Conservation (phyloP, 2,888 invertebrate genomes). For the Brenthis hecate region DNA sequence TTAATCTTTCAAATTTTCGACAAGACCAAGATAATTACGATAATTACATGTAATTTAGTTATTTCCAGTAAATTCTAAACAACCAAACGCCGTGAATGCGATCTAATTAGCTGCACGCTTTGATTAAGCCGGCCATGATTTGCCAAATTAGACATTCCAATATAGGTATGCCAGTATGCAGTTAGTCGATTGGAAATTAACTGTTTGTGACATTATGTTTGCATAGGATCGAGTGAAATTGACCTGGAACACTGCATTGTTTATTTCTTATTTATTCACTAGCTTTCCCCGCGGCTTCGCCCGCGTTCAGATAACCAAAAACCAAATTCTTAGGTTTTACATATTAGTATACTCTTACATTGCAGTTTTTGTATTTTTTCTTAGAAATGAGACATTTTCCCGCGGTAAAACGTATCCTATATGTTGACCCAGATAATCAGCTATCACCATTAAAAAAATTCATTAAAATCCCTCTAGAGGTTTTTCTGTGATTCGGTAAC, state of each 20-base stretch:
- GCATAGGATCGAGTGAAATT: not conserved
- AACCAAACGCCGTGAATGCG: slow-evolving; percentile 10
- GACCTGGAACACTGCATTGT: not conserved
- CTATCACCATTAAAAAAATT: no score
- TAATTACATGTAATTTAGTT: slow-evolving; percentile 6
- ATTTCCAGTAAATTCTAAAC: slow-evolving; percentile 13
- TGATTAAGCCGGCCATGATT: slow-evolving; percentile 18
- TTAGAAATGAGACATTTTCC: no score
- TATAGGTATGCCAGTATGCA: slow-evolving; percentile 18
- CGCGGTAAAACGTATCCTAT: no score
- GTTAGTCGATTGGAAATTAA: slow-evolving; percentile 9
- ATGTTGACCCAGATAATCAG: no score
- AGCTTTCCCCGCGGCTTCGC: no score
- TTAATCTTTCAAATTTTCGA: slow-evolving; percentile 2
- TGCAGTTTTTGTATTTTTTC: no score
- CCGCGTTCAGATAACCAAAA: no score
- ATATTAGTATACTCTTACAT: no score
- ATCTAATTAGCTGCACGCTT: slow-evolving; percentile 22
- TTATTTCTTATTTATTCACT: not conserved
- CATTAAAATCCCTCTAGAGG: no score
- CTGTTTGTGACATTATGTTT: slow-evolving; percentile 16
- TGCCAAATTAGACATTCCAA: slow-evolving; percentile 22
- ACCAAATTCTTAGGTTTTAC: no score
- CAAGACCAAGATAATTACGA: slow-evolving; percentile 6
- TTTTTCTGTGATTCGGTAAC: no score